Evolutionary conservation across 2,888 invertebrate species (phyloP).

Genomic region (Oxytorus armatus): DNA sequence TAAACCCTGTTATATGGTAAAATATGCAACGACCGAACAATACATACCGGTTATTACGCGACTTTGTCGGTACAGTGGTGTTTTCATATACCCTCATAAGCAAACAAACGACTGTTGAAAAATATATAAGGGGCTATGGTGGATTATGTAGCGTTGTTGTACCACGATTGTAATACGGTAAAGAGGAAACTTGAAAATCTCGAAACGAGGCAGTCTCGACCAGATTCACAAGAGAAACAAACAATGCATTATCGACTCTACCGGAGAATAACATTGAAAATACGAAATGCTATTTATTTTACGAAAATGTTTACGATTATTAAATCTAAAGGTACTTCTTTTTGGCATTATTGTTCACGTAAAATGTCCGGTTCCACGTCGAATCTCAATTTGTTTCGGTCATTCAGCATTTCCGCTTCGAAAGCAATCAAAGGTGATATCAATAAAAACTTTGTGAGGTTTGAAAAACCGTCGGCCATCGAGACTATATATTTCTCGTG

Average conservation of each 20-base stretch:
- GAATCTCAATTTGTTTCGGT: conserved; percentile 7
- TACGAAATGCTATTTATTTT: conserved; percentile 15
- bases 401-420: neutral
- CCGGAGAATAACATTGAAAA: conserved; percentile 24
- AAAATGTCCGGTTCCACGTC: neutral
- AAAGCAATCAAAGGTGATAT: neutral
- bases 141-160: conserved; percentile 18
- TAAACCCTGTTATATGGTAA: neutral
- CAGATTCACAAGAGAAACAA: conserved; percentile 10
- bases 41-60: neutral
- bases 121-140: neutral
- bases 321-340: too few relatives aligned
- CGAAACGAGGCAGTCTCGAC: conserved; percentile 15
- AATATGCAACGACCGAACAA: neutral
- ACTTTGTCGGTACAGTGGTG: neutral
- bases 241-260: conserved; percentile 34
- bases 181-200: conserved; percentile 40
- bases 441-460: conserved; percentile 20
- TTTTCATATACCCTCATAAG: neutral
- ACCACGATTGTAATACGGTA: conserved; percentile 9
- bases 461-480: conserved; percentile 10
- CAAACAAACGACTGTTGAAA: neutral
- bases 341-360: neutral
- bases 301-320: too few relatives aligned
- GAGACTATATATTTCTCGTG: neutral